Evolutionary conservation across 2,113 vertebrate genomes (phyloP).

Genomic region (Capreolus pygargus): DNA sequence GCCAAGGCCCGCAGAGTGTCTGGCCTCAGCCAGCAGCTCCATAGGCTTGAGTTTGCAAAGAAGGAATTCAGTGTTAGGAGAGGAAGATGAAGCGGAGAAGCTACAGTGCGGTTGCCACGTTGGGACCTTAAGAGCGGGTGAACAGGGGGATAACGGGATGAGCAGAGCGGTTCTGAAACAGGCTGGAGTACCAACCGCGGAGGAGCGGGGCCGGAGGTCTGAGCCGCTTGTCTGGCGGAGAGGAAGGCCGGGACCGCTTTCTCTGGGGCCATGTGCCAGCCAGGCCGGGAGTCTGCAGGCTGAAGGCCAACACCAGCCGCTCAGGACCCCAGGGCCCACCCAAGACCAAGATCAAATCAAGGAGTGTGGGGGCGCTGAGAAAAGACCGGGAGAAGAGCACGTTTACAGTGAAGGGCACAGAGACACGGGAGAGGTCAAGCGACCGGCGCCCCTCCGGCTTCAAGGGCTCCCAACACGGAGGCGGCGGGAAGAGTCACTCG

Average conservation of each 20-base stretch:
- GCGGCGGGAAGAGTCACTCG: fast-evolving
- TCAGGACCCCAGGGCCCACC: fast-evolving
- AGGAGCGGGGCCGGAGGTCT: fast-evolving
- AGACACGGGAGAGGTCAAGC: fast-evolving
- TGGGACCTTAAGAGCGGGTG: background rate
- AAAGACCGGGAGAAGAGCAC: fast-evolving
- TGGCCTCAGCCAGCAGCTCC: fast-evolving
- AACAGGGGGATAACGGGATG: fast-evolving
- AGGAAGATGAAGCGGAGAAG: background rate
- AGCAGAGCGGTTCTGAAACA: fast-evolving
- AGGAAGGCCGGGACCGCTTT: background rate
- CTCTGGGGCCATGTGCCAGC: background rate
- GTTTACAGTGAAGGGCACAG: fast-evolving
- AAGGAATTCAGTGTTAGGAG: fast-evolving
- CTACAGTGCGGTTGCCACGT: fast-evolving
- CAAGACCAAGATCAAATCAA: background rate
- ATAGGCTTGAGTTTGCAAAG: fast-evolving
- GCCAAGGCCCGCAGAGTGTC: fast-evolving
- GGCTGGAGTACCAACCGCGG: fast-evolving
- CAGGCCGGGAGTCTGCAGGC: fast-evolving
- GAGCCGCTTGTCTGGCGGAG: fast-evolving
- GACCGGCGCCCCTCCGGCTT: fast-evolving
- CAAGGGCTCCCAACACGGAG: fast-evolving
- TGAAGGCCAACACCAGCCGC: fast-evolving
- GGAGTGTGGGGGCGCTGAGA: fast-evolving